Evolutionary conservation across 1,140 invertebrate species (phyloP), one percentile per base, ranked within the genome.

Genomic region (Apis florea): DNA sequence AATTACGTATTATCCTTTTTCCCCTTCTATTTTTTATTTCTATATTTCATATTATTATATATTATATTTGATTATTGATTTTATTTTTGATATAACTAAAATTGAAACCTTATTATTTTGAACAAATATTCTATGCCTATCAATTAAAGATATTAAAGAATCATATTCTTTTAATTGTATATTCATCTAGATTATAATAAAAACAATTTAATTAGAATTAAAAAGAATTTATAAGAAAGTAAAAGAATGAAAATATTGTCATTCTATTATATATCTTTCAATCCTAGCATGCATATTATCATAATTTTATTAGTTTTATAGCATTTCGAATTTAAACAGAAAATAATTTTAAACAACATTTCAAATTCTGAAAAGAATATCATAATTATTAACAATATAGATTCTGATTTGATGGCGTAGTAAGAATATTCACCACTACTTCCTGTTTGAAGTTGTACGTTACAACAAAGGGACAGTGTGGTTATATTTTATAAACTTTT

Each of bases 361-460:
- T 74, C 2, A 56, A 67, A 67, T 61, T 54, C 19, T 21, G 6
- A 26, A 1, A 69, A 61, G 11, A 54, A 51, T 76, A 51, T 26
- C n/a, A 19, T 59, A 61, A 47, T 1, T 49, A 8, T 51, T 61
- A 61, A 68, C 19, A n/a, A 77, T 82, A 84, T 58, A 77, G 83
- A 85, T 56, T 68, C 75, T 88, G 40, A 76, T 68, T 88, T 87
- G 85, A 88, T 72, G 31, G 59, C 85, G 83, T 49, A 58, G 83
- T 85, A 64, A 51, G 31, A 81, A 58, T 78, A 78, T 31, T 53
- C n/a, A 79, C 51, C 40, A 31, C 72, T 21, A 91, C 88, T 92
- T 93, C 92, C 92, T 92, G 90, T 90, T 92, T 91, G 84, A 91
- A 91, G 90, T 91, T 91, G 90, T 92, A 93, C 92, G 90, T 92